These are phyloP conservation scores for Chironomus striatipennis DNA, from an alignment of 1,140 invertebrate genomes.

Conservation along the genomic window DNA sequence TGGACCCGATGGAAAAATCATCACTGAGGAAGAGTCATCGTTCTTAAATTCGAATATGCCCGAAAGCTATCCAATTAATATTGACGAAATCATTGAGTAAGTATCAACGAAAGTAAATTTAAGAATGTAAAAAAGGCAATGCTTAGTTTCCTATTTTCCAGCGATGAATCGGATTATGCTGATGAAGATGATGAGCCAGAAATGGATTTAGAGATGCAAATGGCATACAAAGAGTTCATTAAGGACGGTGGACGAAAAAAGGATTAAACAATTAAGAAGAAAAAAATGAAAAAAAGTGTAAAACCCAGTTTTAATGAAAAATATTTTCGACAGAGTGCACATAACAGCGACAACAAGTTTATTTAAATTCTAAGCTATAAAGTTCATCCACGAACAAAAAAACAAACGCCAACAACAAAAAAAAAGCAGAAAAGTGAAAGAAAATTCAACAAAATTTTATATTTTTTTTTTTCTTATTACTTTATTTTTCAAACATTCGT, in stretches of 20 bases:
- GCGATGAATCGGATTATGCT: constrained; percentile 40
- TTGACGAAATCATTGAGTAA: constrained; percentile 29
- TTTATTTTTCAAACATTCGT: too few species aligned
- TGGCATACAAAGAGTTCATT: constrained; percentile 44
- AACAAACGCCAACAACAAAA: too few species aligned
- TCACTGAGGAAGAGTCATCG: constrained; percentile 44
- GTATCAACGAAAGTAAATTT: not conserved
- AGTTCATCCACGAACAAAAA: too few species aligned
- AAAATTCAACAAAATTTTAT: too few species aligned
- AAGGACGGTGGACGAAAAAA: constrained; percentile 27
- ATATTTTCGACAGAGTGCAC: too few species aligned
- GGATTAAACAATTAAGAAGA: not conserved
- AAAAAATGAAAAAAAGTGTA: too few species aligned
- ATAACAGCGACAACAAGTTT: too few species aligned
- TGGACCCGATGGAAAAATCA: constrained; percentile 42
- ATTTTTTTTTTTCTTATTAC: too few species aligned
- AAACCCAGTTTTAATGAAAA: too few species aligned
- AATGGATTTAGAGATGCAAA: constrained; percentile 47
- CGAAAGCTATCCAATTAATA: constrained; percentile 25
- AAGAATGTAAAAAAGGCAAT: not conserved
- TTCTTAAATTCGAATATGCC: constrained; percentile 36
- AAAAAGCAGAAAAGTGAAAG: too few species aligned
- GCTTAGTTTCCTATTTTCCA: constrained; percentile 33
- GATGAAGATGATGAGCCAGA: constrained; percentile 44
- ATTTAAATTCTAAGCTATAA: too few species aligned